A percentile compares a stretch with the other conserved stretches of the same genome.
Evolutionary conservation across 2,797 vertebrate genomes (phyloP).

Genomic region (Pipistrellus nathusii): DNA sequence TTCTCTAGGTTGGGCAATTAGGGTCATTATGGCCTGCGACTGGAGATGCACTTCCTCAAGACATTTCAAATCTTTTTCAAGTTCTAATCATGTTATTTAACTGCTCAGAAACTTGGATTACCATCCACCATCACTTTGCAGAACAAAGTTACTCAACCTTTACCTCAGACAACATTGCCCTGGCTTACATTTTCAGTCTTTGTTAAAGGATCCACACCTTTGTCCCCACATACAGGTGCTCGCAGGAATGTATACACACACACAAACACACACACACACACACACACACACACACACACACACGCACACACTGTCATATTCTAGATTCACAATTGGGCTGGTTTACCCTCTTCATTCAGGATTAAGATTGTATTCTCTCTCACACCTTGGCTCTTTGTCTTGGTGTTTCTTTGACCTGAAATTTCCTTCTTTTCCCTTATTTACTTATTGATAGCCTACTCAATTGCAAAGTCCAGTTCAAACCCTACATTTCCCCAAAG

Average conservation of each 20-base stretch:
- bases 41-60: not conserved
- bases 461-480: not conserved
- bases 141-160: not conserved
- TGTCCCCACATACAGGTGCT: fast-evolving
- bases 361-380: not conserved
- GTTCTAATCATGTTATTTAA: not conserved
- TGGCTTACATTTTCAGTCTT: not conserved
- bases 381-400: not conserved
- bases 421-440: not conserved
- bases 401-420: not conserved
- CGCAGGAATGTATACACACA: not conserved
- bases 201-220: fast-evolving
- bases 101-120: not conserved
- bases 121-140: too few species aligned
- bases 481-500: not conserved
- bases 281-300: fast-evolving
- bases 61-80: not conserved
- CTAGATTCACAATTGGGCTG: not conserved
- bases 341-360: fast-evolving
- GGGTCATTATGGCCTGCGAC: not conserved
- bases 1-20: not conserved
- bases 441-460: not conserved
- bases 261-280: not conserved
- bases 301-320: not conserved
- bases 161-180: not conserved